Evolutionary conservation across 2,888 invertebrate genomes (phyloP), one percentile per base, ranked within the genome.

Genomic region (Rugalucina vietnamica): DNA sequence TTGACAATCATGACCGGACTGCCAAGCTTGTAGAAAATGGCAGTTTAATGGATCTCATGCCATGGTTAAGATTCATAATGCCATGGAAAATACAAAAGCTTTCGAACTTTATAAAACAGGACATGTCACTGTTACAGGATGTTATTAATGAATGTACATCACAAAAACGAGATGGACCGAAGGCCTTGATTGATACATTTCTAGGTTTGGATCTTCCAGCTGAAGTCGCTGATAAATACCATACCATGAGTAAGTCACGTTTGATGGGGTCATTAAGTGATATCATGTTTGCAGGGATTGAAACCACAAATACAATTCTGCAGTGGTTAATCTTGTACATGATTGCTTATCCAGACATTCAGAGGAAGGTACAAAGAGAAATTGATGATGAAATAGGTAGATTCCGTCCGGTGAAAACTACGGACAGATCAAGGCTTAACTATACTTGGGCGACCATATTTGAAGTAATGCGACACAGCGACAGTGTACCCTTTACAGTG

Each of bases 201-300:
- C 84, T 92, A 32, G 70, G 84, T 57, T 36, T 71, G n/a, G 36
- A 78, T 0, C 36, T 79, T 10, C 75, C 79, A n/a, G 76, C 71
- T 4, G 79, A 79, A 21, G 75, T 34, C 12, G 65, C 39, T 10
- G 27, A 32, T n/a, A n/a, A n/a, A n/a, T n/a, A n/a, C n/a, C n/a
- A n/a, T n/a, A n/a, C n/a, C n/a, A n/a, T n/a, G n/a, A n/a, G n/a
- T n/a, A n/a, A n/a, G n/a, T n/a, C n/a, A n/a, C n/a, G 70, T 29
- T 78, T 91, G 32, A 18, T 86, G 69, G 32, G 57, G 21, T 88
- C 89, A 8, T 82, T 89, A 2, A 78, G 80, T 49, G 90, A 89
- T 18, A 77, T 90, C 65, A 82, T 91, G 12, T 89, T 87, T 0
- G 91, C 91, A 14, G 92, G 91, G 0, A 86, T 88, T 60, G 91